A percentile compares a stretch with the other conserved stretches of the same genome.
These are phyloP conservation scores for Crematogaster levior DNA, from an alignment of 2,888 invertebrate genomes.

Conservation along the genomic window DNA sequence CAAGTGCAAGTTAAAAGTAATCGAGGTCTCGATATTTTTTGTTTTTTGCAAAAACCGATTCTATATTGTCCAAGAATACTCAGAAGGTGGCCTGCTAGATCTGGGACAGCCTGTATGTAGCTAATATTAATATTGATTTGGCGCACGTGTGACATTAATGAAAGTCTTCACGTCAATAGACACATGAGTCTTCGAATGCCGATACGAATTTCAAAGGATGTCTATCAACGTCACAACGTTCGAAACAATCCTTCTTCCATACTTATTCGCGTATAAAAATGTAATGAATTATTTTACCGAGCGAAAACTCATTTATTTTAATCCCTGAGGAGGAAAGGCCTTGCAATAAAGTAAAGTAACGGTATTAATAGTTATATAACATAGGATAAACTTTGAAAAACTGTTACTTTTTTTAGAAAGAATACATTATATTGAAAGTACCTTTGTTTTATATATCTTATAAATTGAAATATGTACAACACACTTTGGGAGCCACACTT, in stretches of 20 bases:
- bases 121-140: slow-evolving; percentile 77
- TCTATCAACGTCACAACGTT: slow-evolving; percentile 16
- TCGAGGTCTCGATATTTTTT: neutral
- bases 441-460: neutral
- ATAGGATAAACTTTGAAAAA: neutral
- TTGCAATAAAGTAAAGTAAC: neutral
- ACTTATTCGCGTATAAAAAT: neutral
- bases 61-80: neutral
- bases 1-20: neutral
- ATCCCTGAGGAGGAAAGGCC: neutral
- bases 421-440: neutral
- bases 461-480: neutral
- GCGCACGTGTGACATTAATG: slow-evolving; percentile 61
- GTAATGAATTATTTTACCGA: slow-evolving; percentile 5
- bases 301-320: neutral
- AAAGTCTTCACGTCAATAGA: slow-evolving; percentile 65
- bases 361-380: neutral
- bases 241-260: neutral
- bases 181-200: slow-evolving; percentile 1
- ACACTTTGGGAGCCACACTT: neutral
- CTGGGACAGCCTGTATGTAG: slow-evolving; percentile 29
- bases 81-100: neutral
- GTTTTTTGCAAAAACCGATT: neutral
- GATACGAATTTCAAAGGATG: slow-evolving; percentile 68
- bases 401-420: neutral